These are phyloP conservation scores for Reinhardtius hippoglossoides DNA, from an alignment of 2,113 vertebrate species.

Conservation along the genomic window DNA sequence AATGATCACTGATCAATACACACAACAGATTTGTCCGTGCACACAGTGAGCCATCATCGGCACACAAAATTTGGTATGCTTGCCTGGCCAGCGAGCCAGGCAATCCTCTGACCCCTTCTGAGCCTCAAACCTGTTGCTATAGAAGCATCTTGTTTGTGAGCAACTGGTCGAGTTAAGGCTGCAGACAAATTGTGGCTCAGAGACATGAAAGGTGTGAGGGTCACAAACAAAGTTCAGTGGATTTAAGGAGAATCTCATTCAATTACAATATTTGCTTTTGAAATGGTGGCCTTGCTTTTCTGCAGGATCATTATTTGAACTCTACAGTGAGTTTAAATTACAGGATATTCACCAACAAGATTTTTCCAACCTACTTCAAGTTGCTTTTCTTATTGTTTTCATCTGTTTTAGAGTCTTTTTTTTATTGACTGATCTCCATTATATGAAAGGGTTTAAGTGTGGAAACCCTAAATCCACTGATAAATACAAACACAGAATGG, in stretches of 20 bases:
- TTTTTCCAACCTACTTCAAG: too few relatives aligned
- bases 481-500: too few relatives aligned
- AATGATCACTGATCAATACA: conserved; percentile 2
- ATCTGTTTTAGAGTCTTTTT: not conserved
- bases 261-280: not conserved
- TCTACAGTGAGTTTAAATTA: not conserved
- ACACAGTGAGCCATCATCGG: conserved; percentile 8
- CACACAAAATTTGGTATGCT: conserved; percentile 15
- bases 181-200: not conserved
- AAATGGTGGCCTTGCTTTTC: not conserved
- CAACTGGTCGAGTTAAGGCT: not conserved
- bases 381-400: not conserved
- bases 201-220: too few relatives aligned
- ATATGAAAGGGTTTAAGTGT: not conserved
- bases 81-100: not conserved
- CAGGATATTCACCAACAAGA: not conserved
- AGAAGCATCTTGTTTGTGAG: conserved; percentile 52
- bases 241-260: too few relatives aligned
- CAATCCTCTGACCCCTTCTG: conserved; percentile 16
- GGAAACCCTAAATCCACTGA: too few relatives aligned
- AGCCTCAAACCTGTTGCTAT: conserved; percentile 64
- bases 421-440: not conserved
- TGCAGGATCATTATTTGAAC: not conserved
- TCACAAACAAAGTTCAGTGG: not conserved
- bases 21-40: conserved; percentile 10